phyloP scores from a whole-genome alignment of 2,797 vertebrate species.

The Xiphorhynchus erythropygius region DNA sequence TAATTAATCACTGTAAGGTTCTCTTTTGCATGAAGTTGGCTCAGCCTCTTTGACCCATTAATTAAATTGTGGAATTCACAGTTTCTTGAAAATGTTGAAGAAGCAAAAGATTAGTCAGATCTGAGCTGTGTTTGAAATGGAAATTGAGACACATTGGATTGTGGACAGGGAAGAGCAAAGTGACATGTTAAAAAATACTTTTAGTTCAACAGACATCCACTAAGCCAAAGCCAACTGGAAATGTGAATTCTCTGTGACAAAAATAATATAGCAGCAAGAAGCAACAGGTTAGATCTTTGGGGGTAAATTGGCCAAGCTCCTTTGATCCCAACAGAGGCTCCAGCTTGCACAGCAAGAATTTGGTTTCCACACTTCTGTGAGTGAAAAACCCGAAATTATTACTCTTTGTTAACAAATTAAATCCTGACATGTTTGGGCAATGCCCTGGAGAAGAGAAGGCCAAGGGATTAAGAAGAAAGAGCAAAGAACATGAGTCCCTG shows the following conservation, averaged over 20 bases:
- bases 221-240: not conserved
- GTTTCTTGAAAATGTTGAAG: slow-evolving; percentile 58
- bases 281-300: not conserved
- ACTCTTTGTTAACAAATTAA: not conserved
- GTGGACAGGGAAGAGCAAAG: not conserved
- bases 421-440: not conserved
- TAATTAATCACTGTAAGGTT: slow-evolving; percentile 67
- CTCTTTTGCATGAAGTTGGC: slow-evolving; percentile 42
- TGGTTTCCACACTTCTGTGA: not conserved
- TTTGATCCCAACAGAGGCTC: not conserved
- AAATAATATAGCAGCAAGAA: not conserved
- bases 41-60: slow-evolving; percentile 59
- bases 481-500: not conserved
- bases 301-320: not conserved
- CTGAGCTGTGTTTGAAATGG: slow-evolving; percentile 60
- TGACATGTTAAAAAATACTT: not conserved
- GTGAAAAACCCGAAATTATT: not conserved
- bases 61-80: slow-evolving; percentile 71
- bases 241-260: not conserved
- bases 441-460: not conserved
- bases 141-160: slow-evolving; percentile 44
- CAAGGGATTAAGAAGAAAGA: not conserved
- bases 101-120: slow-evolving; percentile 60
- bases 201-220: not conserved
- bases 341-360: not conserved